Evolutionary conservation across 2,113 vertebrate genomes (phyloP).

Genomic region (Perccottus glenii): DNA sequence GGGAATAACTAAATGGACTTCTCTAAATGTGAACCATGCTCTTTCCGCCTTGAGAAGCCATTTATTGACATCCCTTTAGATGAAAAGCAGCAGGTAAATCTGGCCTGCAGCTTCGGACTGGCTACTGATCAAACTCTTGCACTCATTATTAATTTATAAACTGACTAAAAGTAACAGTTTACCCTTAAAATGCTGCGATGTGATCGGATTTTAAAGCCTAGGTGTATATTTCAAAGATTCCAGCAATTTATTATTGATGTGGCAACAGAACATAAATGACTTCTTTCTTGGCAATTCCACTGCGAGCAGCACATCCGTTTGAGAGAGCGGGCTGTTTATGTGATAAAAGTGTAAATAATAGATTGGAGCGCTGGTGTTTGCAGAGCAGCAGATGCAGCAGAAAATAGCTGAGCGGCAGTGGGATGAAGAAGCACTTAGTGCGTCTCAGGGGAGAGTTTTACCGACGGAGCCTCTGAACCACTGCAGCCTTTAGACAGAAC

Average conservation of each 20-base stretch:
- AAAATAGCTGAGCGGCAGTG: neutral
- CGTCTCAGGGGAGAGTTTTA: conserved; percentile 6
- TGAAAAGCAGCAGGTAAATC: conserved; percentile 3
- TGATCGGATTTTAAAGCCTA: neutral
- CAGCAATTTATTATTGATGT: conserved; percentile 1
- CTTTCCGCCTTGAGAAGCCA: neutral
- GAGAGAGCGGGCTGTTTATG: conserved; percentile 1
- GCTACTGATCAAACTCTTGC: neutral
- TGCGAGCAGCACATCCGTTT: neutral
- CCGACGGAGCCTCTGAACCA: neutral
- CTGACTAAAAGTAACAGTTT: conserved; percentile 10
- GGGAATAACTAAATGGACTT: conserved; percentile 11
- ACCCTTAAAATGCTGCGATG: conserved; percentile 3
- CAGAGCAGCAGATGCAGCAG: neutral
- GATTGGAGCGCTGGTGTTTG: conserved; percentile 1
- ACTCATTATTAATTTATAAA: conserved; percentile 2
- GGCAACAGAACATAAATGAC: conserved; percentile 4
- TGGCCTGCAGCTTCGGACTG: neutral
- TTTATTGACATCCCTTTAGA: conserved; percentile 8
- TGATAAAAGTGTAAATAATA: conserved; percentile 10
- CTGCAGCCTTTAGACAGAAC: neutral
- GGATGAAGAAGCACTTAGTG: conserved; percentile 7
- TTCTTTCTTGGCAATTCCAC: conserved; percentile 2
- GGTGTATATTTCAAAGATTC: conserved; percentile 8
- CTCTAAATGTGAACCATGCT: conserved; percentile 1